Percentiles rank a stretch among this genome's conserved stretches.
Evolutionary conservation across 1,140 invertebrate genomes (phyloP).

Genomic region (Acromyrmex heyeri): DNA sequence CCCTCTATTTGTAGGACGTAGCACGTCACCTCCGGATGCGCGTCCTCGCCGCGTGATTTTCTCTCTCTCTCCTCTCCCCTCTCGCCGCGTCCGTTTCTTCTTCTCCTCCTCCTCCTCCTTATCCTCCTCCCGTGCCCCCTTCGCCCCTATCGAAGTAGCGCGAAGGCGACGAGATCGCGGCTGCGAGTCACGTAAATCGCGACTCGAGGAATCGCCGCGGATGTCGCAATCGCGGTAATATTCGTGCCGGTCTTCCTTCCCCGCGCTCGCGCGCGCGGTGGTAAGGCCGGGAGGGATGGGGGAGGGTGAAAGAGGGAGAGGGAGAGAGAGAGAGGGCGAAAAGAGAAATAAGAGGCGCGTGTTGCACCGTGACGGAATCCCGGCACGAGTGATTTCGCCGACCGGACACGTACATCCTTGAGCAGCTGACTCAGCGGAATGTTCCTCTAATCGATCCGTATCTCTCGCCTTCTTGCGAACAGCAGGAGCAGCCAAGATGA

Average conservation of each 20-base stretch:
- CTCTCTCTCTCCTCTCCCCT: not conserved
- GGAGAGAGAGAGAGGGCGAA: conserved; percentile 24
- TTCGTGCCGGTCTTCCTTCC: conserved; percentile 38
- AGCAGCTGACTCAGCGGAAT: conserved; percentile 76
- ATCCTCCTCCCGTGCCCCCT: not conserved
- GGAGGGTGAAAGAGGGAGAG: not conserved
- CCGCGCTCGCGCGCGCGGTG: conserved; percentile 18
- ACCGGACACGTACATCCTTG: conserved; percentile 77
- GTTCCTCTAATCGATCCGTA: conserved; percentile 75
- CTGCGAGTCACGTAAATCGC: conserved; percentile 40
- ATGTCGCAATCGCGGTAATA: conserved; percentile 67
- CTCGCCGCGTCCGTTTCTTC: not conserved
- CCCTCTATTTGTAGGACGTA: conserved; percentile 68
- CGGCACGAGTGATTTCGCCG: conserved; percentile 73
- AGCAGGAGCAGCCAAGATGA: conserved; percentile 23
- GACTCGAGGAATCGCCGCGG: conserved; percentile 40
- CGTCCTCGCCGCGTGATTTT: conserved; percentile 41
- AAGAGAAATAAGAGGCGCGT: conserved; percentile 55
- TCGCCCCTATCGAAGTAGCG: conserved; percentile 1
- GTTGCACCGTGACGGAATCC: conserved; percentile 73
- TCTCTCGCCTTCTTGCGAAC: conserved; percentile 60
- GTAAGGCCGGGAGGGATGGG: not conserved
- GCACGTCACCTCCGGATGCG: conserved; percentile 54
- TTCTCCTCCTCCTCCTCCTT: not conserved
- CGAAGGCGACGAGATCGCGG: conserved; percentile 49